These are phyloP conservation scores for Auanema sp. DNA, from an alignment of 2,888 invertebrate genomes.

Conservation along the genomic window DNA sequence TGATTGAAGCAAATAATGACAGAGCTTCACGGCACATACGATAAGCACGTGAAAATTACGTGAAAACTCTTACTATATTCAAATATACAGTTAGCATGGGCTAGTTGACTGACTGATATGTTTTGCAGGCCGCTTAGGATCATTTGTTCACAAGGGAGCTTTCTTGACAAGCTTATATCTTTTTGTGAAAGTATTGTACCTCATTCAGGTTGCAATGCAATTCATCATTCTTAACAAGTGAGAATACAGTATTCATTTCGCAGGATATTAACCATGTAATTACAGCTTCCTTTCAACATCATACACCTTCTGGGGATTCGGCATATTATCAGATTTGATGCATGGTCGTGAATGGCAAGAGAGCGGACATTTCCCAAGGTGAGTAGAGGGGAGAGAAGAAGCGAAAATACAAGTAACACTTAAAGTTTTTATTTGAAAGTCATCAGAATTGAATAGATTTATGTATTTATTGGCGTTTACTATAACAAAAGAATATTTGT, in stretches of 20 bases:
- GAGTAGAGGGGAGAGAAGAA: constrained; percentile 8
- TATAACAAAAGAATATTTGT: neutral
- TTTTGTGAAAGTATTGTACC: constrained; percentile 60
- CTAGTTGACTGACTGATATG: constrained; percentile 6
- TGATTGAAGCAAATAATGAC: constrained; percentile 6
- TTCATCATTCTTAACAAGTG: constrained; percentile 64
- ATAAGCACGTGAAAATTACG: no score
- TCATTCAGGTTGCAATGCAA: constrained; percentile 62
- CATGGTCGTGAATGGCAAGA: constrained; percentile 61
- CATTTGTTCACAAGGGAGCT: constrained; percentile 57
- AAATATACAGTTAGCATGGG: neutral
- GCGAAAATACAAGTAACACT: neutral
- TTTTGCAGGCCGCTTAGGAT: constrained; percentile 28
- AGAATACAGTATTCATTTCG: neutral
- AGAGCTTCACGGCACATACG: no score
- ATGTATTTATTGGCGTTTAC: no score
- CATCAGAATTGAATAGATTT: no score
- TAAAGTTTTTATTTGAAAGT: no score
- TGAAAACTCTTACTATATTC: neutral
- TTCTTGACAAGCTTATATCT: constrained; percentile 63
- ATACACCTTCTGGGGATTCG: constrained; percentile 63
- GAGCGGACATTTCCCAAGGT: constrained; percentile 64
- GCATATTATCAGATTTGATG: constrained; percentile 61
- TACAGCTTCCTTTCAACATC: constrained; percentile 60
- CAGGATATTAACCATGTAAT: constrained; percentile 1